A percentile compares a stretch with the other conserved stretches of the same genome.
These are phyloP conservation scores for Bombus sylvicola DNA, from an alignment of 1,140 invertebrate species.

Conservation along the genomic window DNA sequence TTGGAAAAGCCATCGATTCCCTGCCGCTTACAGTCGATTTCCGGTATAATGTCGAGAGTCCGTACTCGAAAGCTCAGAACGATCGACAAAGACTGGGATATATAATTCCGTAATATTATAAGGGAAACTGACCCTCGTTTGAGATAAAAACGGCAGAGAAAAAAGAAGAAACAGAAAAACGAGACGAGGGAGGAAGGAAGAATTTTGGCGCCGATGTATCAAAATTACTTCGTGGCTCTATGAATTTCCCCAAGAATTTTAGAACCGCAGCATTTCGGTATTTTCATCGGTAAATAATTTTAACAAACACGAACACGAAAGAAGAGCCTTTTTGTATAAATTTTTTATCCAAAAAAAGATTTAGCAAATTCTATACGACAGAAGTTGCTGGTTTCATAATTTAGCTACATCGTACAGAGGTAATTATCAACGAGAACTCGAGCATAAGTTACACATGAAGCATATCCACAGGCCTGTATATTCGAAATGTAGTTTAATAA, in stretches of 20 bases:
- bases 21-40: constrained; percentile 59
- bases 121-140: constrained; percentile 36
- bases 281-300: no score
- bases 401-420: not conserved
- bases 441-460: not conserved
- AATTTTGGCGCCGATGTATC: constrained; percentile 66
- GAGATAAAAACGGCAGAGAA: no score
- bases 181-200: not conserved
- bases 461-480: not conserved
- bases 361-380: not conserved
- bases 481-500: not conserved
- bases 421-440: not conserved
- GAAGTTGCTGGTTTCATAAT: not conserved
- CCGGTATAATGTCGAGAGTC: constrained; percentile 62
- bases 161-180: not conserved
- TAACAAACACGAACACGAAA: constrained; percentile 15
- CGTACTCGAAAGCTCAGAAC: not conserved
- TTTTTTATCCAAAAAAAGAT: not conserved
- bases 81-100: not conserved
- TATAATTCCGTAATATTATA: constrained; percentile 60
- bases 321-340: not conserved
- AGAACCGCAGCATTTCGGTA: no score
- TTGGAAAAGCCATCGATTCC: constrained; percentile 30
- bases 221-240: constrained; percentile 73
- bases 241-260: no score